Evolutionary conservation across 2,888 invertebrate species (phyloP).

Genomic region (Eilema depressum): DNA sequence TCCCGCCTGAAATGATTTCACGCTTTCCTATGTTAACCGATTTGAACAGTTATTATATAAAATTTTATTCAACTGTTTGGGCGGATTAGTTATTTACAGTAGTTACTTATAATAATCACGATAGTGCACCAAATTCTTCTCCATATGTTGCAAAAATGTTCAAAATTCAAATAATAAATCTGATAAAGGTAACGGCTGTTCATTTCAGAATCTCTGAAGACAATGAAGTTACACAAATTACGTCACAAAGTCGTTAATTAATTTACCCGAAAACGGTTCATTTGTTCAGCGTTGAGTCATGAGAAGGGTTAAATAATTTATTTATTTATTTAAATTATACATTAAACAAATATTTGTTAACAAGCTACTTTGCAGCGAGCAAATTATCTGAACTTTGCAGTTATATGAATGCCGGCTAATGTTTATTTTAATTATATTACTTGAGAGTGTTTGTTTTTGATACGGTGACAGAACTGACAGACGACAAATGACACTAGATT

Average conservation of each 20-base stretch:
- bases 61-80: too few species aligned
- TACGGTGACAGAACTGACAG: too few species aligned
- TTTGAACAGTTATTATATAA: too few species aligned
- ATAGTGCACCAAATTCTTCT: neutral
- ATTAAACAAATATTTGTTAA: neutral
- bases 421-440: too few species aligned
- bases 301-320: neutral
- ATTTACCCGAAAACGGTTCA: constrained; percentile 19
- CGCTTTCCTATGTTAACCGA: too few species aligned
- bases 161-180: constrained; percentile 39
- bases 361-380: neutral
- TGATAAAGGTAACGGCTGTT: constrained; percentile 33
- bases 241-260: constrained; percentile 40
- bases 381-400: too few species aligned
- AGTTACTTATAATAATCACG: too few species aligned
- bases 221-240: constrained; percentile 46
- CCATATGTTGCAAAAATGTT: constrained; percentile 25
- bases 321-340: constrained; percentile 6
- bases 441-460: too few species aligned
- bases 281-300: constrained; percentile 24
- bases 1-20: too few species aligned
- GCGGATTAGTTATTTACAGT: too few species aligned
- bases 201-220: constrained; percentile 30
- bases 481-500: too few species aligned
- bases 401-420: too few species aligned